Base-by-base conservation (phyloP, 2,113 vertebrate genomes). In the Vombatus ursinus region DNA sequence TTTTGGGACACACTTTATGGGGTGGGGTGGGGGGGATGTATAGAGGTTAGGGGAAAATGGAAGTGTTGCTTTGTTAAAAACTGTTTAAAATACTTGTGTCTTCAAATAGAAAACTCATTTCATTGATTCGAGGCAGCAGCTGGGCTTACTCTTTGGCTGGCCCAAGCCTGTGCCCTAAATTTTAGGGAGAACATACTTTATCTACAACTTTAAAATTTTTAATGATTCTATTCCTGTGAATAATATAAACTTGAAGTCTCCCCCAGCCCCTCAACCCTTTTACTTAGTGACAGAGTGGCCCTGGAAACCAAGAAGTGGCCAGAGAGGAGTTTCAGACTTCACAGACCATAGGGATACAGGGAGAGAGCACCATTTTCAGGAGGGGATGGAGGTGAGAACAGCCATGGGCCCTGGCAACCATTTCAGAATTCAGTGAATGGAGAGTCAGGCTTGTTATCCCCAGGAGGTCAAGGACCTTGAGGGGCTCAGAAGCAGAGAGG, bases 121-220 rank as follows among this genome's bases (percentile, higher is more conserved):
- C 53, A 47, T 28, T 90, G 61, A 48, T 93, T 90, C 52, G 49
- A 84, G 52, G 37, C 68, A 91, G 51, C 92, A 94, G 90, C 96
- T 94, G 91, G 61, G 90, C 28, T 50, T 44, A 47, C 31, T 52
- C 10, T 52, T 91, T 22, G 31, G 3, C 14, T 77, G 37, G 68
- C 37, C 54, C 68, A n/a, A n/a, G 16, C 68, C 92, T n/a, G 53
- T 31, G 10, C 51, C 89, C 89, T 50, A 49, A 50, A 90, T 90
- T 50, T 90, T 90, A 49, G 24, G 49, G 49, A 90, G 57, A 68
- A 68, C 31, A 3, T 68, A 61, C 25, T 61, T 31, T 1, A 53
- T 90, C 37, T 77, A 77, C 31, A 77, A n/a, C 37, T n/a, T n/a
- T 7, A 19, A 77, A 1, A 37, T 7, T 84, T 44, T 84, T 77